phyloP scores from a whole-genome alignment of 2,797 vertebrate genomes.

The Simalia tracyae region DNA sequence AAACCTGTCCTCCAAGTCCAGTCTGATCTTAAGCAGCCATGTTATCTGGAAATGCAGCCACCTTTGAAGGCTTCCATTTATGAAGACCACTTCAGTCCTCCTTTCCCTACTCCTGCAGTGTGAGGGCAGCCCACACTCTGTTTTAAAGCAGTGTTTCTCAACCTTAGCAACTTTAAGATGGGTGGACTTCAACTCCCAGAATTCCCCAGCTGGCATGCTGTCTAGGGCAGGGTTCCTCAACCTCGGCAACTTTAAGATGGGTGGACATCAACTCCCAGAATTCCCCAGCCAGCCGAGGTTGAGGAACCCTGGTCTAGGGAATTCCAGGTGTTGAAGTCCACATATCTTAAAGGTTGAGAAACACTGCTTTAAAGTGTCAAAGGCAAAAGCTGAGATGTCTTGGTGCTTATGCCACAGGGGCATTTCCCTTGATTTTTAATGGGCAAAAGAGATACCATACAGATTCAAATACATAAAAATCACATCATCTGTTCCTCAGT shows the following conservation, averaged over 20 bases:
- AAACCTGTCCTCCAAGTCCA: neutral
- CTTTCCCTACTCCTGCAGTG: neutral
- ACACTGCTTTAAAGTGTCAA: neutral
- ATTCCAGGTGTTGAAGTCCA: neutral
- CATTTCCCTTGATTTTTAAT: neutral
- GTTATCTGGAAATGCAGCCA: neutral
- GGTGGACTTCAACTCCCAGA: neutral
- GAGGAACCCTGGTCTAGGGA: neutral
- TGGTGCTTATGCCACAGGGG: neutral
- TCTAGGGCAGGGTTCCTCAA: neutral
- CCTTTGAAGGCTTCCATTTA: neutral
- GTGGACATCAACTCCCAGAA: too few relatives aligned
- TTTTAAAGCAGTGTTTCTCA: neutral
- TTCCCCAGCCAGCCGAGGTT: neutral
- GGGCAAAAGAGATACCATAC: neutral
- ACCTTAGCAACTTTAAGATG: neutral
- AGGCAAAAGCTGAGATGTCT: neutral
- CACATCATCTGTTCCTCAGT: neutral
- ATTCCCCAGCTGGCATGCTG: neutral
- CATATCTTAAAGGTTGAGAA: neutral
- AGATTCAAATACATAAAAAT: neutral
- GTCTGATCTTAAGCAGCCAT: neutral
- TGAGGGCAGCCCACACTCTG: neutral
- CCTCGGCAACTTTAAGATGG: too few relatives aligned
- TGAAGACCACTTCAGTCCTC: neutral